Conservation (phyloP, 2,797 vertebrate species). For the Aselliscus stoliczkanus region DNA sequence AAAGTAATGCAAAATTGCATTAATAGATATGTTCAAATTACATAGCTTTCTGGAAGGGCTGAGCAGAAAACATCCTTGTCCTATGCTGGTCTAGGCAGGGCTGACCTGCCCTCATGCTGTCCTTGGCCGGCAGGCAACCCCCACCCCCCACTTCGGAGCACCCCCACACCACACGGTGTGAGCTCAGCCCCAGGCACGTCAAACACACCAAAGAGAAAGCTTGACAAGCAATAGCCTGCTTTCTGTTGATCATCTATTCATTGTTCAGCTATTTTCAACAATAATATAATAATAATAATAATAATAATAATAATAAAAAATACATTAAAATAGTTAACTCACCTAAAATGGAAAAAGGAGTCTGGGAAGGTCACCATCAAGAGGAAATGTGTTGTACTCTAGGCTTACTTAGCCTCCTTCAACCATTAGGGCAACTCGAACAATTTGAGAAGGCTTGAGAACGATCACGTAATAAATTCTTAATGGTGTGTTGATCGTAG, state of each 20-base stretch:
- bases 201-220: background rate
- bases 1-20: background rate
- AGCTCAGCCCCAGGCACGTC: rapidly evolving
- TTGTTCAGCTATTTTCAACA: background rate
- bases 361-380: background rate
- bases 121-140: rapidly evolving
- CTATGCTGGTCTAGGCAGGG: rapidly evolving
- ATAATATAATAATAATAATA: background rate
- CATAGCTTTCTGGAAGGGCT: background rate
- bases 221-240: background rate
- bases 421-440: background rate
- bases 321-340: background rate
- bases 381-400: background rate
- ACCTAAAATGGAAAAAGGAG: background rate
- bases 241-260: background rate
- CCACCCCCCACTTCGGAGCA: rapidly evolving
- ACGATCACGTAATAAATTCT: background rate
- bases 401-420: background rate
- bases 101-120: too few relatives aligned
- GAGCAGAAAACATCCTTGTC: rapidly evolving
- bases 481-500: background rate
- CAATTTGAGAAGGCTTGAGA: background rate
- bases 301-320: too few relatives aligned
- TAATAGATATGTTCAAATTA: background rate
- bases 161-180: rapidly evolving